Evolutionary conservation across 2,888 invertebrate species (phyloP).

Genomic region (Watsonalla cultraria): DNA sequence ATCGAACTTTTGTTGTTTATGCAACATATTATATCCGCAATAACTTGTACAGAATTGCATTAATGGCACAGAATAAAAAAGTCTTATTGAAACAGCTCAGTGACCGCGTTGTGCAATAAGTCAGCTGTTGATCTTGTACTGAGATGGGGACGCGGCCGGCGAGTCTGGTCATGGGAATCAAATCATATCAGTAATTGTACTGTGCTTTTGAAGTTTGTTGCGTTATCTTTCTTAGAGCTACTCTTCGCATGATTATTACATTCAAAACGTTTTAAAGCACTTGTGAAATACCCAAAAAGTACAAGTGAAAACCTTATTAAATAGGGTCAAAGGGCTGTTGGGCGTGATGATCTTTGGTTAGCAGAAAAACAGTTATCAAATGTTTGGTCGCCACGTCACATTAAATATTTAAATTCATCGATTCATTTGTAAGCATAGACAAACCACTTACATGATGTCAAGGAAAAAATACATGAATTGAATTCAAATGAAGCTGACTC

Average conservation of each 20-base stretch:
- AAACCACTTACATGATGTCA: slow-evolving; percentile 20
- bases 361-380: too few species aligned
- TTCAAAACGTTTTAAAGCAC: slow-evolving; percentile 4
- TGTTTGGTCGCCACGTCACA: background rate
- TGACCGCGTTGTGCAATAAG: slow-evolving; percentile 11
- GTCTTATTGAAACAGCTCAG: slow-evolving; percentile 4
- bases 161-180: slow-evolving; percentile 28
- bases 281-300: background rate
- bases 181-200: slow-evolving; percentile 34
- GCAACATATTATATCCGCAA: slow-evolving; percentile 39
- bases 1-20: slow-evolving; percentile 48
- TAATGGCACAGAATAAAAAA: slow-evolving; percentile 2
- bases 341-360: too few species aligned
- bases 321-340: too few species aligned
- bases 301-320: slow-evolving; percentile 7
- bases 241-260: slow-evolving; percentile 32
- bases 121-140: slow-evolving; percentile 22
- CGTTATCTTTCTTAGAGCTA: slow-evolving; percentile 36
- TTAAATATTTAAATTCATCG: background rate
- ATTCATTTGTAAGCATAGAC: background rate
- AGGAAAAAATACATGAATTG: slow-evolving; percentile 33
- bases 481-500: slow-evolving; percentile 39
- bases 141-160: slow-evolving; percentile 18
- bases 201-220: slow-evolving; percentile 21
- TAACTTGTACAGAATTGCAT: slow-evolving; percentile 5